Evolutionary conservation across 2,797 vertebrate species (phyloP).

Genomic region (Tinamus major): DNA sequence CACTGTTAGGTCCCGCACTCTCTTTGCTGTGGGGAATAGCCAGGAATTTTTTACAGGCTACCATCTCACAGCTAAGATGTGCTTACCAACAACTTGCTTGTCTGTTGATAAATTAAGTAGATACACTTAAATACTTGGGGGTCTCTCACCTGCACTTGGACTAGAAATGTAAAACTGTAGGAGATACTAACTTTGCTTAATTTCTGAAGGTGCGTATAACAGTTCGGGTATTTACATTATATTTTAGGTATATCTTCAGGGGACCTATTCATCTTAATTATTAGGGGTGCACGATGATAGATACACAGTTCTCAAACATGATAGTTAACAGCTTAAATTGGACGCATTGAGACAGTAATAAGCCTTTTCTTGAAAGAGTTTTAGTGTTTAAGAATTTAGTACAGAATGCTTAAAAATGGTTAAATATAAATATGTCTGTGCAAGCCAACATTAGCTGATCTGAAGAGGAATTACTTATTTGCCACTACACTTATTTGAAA

Average conservation of each 20-base stretch:
- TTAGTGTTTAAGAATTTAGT: neutral
- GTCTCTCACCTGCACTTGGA: neutral
- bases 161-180: neutral
- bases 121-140: neutral
- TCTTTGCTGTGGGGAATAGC: neutral
- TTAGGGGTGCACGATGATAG: neutral
- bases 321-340: neutral
- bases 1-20: neutral
- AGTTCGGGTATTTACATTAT: neutral
- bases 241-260: neutral
- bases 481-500: constrained; percentile 26
- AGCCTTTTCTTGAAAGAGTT: neutral
- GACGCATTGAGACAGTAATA: neutral
- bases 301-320: neutral
- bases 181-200: neutral
- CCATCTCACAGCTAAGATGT: neutral
- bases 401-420: neutral
- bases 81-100: neutral
- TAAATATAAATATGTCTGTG: neutral
- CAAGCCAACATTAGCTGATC: neutral
- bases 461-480: constrained; percentile 3
- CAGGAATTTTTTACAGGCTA: neutral
- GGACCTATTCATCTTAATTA: neutral
- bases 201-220: neutral
- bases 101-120: neutral